A percentile compares a stretch with the other conserved stretches of the same genome.
Conservation (phyloP, 1,140 invertebrate genomes). For the Copidosoma floridanum region DNA sequence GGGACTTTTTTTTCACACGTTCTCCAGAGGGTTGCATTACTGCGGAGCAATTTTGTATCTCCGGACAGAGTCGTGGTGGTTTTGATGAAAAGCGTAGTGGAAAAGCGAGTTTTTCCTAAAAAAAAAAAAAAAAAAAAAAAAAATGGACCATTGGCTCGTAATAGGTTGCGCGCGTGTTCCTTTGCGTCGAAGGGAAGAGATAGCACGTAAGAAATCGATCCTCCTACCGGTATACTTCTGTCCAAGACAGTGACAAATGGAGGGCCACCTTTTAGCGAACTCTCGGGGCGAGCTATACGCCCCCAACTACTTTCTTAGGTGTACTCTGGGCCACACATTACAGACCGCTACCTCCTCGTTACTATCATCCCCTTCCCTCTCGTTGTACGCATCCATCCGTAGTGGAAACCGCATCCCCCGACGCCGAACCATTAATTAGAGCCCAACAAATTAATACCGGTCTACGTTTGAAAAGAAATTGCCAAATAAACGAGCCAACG, state of each 20-base stretch:
- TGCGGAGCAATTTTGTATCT: too few species aligned
- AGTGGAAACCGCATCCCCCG: constrained; percentile 3
- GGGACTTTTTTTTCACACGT: too few species aligned
- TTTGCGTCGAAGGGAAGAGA: constrained; percentile 22
- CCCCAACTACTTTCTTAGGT: constrained; percentile 28
- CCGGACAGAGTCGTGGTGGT: too few species aligned
- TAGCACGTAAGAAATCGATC: constrained; percentile 47
- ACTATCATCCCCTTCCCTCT: constrained; percentile 31
- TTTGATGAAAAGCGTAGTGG: too few species aligned
- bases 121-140: background rate
- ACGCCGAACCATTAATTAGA: constrained; percentile 44
- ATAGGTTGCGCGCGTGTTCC: background rate
- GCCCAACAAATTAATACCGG: constrained; percentile 43
- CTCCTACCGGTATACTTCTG: constrained; percentile 48
- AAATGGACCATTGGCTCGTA: background rate
- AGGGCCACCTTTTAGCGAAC: constrained; percentile 41
- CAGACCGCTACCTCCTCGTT: background rate
- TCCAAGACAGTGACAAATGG: constrained; percentile 52
- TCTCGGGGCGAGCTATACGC: constrained; percentile 34
- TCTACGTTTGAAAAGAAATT: background rate
- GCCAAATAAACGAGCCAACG: background rate
- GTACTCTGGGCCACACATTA: too few species aligned
- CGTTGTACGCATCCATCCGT: constrained; percentile 35
- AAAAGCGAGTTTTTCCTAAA: background rate
- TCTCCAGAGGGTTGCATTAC: too few species aligned